Percentiles rank a stretch among this genome's conserved stretches.
phyloP scores from a whole-genome alignment of 2,113 vertebrate genomes.

The Tiliqua scincoides region DNA sequence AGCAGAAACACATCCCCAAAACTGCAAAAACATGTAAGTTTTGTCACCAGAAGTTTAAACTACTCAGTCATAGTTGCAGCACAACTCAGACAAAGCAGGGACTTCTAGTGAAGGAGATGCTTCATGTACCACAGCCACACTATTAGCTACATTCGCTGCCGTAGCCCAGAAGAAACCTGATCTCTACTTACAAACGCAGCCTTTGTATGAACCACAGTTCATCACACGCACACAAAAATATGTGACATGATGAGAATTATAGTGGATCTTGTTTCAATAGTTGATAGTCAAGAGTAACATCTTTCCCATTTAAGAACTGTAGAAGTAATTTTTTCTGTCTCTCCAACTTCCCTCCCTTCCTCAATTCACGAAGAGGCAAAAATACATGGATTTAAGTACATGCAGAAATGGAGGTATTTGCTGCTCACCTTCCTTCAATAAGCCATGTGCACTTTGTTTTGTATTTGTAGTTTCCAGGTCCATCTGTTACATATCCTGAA shows the following conservation, averaged over 20 bases:
- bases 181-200: not conserved
- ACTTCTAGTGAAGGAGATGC: not conserved
- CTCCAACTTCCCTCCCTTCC: too few relatives aligned
- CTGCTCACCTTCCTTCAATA: constrained; percentile 93
- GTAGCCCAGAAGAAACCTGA: not conserved
- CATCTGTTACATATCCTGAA: constrained; percentile 91
- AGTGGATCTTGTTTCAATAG: not conserved
- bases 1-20: not conserved
- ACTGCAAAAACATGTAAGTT: not conserved
- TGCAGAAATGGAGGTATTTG: not conserved
- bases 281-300: not conserved
- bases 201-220: not conserved
- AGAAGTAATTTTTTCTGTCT: not conserved
- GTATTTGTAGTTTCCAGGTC: constrained; percentile 97
- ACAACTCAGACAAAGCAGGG: not conserved
- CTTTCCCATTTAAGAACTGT: not conserved
- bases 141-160: too few relatives aligned
- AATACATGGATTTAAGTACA: fast-evolving
- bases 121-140: not conserved
- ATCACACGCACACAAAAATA: not conserved
- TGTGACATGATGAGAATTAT: not conserved
- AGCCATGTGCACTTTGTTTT: constrained; percentile 99
- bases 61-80: too few relatives aligned
- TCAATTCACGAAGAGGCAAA: too few relatives aligned
- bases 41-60: not conserved